Evolutionary conservation across 2,113 vertebrate genomes (phyloP).

Genomic region (Rhinolophus sinicus): DNA sequence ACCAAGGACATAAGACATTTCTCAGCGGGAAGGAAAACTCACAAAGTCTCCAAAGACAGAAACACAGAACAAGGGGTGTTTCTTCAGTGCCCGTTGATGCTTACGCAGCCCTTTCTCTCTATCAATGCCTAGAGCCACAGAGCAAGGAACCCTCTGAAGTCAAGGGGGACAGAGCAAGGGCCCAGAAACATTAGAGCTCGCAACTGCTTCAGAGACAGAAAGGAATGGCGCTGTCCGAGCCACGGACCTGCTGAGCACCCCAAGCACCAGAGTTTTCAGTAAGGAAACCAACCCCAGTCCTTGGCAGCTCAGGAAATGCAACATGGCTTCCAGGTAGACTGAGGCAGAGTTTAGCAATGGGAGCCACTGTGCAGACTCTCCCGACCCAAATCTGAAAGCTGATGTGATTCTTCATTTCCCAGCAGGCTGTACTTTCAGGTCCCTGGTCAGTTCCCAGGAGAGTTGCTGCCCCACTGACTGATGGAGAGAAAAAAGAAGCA

Average conservation of each 20-base stretch:
- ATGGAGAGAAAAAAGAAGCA: background rate
- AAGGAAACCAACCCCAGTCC: slow-evolving; percentile 36
- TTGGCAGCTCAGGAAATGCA: background rate
- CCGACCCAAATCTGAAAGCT: background rate
- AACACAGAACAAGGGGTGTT: background rate
- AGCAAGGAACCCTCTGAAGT: slow-evolving; percentile 65
- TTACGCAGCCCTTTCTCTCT: background rate
- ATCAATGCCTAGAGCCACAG: background rate
- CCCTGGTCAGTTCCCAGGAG: background rate
- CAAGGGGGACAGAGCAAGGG: slow-evolving; percentile 60
- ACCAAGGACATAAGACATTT: background rate
- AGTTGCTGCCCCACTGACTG: background rate
- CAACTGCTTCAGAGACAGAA: background rate
- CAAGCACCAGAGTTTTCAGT: slow-evolving; percentile 50
- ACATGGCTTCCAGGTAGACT: background rate
- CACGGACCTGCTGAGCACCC: background rate
- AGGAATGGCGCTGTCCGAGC: background rate
- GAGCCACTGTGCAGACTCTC: background rate
- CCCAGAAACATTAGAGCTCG: slow-evolving; percentile 30
- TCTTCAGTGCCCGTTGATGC: background rate
- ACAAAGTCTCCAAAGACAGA: slow-evolving; percentile 9
- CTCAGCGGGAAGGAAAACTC: background rate
- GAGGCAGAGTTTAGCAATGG: background rate
- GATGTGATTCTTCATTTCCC: background rate
- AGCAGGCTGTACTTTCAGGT: background rate